These are phyloP conservation scores for Oceanodroma leucorhoa DNA, from an alignment of 2,797 vertebrate genomes.

Conservation along the genomic window DNA sequence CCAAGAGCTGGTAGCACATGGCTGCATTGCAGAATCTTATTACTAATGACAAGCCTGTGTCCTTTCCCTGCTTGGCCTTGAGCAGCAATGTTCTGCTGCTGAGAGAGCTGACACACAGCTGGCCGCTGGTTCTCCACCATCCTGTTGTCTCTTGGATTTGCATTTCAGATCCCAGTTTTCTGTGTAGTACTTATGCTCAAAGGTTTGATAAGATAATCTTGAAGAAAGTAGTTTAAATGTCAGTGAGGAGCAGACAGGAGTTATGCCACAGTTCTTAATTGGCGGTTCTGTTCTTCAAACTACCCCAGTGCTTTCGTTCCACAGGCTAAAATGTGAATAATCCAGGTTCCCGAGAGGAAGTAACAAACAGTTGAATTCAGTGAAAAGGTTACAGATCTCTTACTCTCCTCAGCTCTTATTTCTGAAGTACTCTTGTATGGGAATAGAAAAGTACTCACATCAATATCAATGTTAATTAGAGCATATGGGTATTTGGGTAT, in stretches of 20 bases:
- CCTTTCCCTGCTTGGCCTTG: not conserved
- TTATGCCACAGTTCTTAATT: not conserved
- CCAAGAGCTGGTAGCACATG: not conserved
- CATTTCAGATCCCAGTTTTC: not conserved
- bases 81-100: not conserved
- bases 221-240: not conserved
- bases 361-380: not conserved
- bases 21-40: not conserved
- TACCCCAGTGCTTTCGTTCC: not conserved
- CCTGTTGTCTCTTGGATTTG: not conserved
- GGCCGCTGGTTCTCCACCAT: not conserved
- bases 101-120: not conserved
- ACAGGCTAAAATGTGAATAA: not conserved
- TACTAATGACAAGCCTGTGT: not conserved
- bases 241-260: not conserved
- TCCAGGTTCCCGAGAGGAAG: not conserved
- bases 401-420: not conserved
- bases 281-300: not conserved
- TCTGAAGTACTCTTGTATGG: not conserved
- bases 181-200: not conserved
- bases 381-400: not conserved
- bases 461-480: not conserved
- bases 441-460: not conserved
- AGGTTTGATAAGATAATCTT: not conserved
- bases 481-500: not conserved